phyloP scores from a whole-genome alignment of 1,140 invertebrate genomes.

The Brachionus calyciflorus region DNA sequence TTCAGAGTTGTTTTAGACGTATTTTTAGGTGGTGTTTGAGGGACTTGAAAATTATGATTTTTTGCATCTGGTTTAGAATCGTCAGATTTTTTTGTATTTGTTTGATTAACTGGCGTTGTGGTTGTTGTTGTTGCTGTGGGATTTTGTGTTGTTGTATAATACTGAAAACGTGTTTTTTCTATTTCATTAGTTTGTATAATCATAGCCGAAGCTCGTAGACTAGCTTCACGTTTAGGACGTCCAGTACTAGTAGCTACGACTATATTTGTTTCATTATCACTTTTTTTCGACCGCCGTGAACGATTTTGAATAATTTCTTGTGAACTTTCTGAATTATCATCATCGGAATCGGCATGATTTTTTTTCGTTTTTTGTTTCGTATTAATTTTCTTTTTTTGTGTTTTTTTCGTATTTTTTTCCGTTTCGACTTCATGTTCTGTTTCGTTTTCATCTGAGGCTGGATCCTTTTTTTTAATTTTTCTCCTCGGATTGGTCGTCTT shows the following conservation, averaged over 20 bases:
- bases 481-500: not conserved
- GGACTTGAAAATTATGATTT: constrained; percentile 1
- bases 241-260: not conserved
- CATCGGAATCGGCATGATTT: not conserved
- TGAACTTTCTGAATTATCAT: not conserved
- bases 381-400: not conserved
- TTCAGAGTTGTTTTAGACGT: not conserved
- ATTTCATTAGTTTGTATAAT: constrained; percentile 46
- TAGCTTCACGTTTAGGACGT: constrained; percentile 38
- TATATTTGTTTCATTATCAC: not conserved
- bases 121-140: too few relatives aligned
- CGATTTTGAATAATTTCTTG: too few relatives aligned
- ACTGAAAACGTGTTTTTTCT: constrained; percentile 36
- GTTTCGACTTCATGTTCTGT: not conserved
- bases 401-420: not conserved
- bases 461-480: not conserved
- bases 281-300: not conserved
- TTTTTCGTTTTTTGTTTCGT: not conserved
- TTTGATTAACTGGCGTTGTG: not conserved
- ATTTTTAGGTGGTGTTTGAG: not conserved
- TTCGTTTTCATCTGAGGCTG: not conserved
- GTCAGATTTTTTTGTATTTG: not conserved
- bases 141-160: too few relatives aligned
- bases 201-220: constrained; percentile 35
- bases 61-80: not conserved